Evolutionary conservation across 2,113 vertebrate species (phyloP), one percentile per base, ranked within the genome.

Genomic region (Oplegnathus fasciatus): DNA sequence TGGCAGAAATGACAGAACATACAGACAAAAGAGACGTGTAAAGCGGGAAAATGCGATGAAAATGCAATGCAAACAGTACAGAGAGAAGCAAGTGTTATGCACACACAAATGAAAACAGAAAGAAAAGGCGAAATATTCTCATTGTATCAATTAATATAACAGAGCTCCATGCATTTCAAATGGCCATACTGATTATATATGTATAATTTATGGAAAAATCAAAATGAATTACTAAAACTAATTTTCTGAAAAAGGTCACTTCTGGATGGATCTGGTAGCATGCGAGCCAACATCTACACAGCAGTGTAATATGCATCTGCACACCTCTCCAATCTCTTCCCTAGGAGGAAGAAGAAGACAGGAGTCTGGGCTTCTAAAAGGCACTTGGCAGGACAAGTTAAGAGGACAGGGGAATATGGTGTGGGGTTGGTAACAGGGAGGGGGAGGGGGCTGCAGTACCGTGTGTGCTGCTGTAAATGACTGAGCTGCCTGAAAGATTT

Each of bases 381-480:
- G 77, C 72, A 80, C 57, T 80, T 82, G 78, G 87, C 84, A 89
- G 70, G 75, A 66, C 75, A 92, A 62, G 75, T 72, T 72, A 82
- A 83, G 32, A 86, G 78, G 75, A 90, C 75, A 90, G 80, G 71
- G 81, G 80, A 83, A 60, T 69, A 79, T 55, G 81, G 68, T 67
- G 62, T 4, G 54, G 80, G 89, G 54, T 64, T 58, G 72, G 67
- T 69, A 62, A 71, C 52, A 17, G 74, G 50, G 15, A 60, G 37
- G 70, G 30, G 32, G 54, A 64, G n/a, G 78, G 84, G 67, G 85
- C 91, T 89, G 90, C 91, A 97, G 97, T 99, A 99, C 98, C 98
- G 98, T 98, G 98, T 97, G 97, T 99, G 98, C 96, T 99, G 98
- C 97, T 99, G 98, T 96, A 99, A 98, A 95, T 99, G 98, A 96